Evolutionary conservation across 2,888 invertebrate genomes (phyloP).

Genomic region (Catocala fraxini): DNA sequence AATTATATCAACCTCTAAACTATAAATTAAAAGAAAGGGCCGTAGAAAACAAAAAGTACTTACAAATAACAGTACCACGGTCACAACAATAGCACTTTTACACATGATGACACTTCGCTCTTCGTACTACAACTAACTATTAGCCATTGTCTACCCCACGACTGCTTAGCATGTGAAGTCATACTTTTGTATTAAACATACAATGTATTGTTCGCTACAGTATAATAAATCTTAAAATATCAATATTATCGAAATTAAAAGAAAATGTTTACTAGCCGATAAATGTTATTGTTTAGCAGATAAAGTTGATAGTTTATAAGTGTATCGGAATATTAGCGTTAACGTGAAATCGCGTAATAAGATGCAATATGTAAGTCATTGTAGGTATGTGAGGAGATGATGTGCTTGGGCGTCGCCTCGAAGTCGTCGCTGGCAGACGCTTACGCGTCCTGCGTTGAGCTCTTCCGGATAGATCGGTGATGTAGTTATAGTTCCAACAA

Average conservation of each 20-base stretch:
- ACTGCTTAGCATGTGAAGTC: neutral
- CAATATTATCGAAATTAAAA: slow-evolving; percentile 12
- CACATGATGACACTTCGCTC: slow-evolving; percentile 52
- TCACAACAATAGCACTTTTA: slow-evolving; percentile 28
- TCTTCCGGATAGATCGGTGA: no score
- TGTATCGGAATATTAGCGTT: neutral
- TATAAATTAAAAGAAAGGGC: no score
- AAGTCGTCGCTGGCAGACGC: no score
- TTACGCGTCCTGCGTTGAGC: no score
- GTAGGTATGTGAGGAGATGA: no score
- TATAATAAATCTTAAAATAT: neutral
- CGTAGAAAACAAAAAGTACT: slow-evolving; percentile 35
- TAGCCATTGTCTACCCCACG: slow-evolving; percentile 49
- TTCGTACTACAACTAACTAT: slow-evolving; percentile 44
- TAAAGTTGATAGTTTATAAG: slow-evolving; percentile 9
- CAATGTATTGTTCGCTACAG: slow-evolving; percentile 17
- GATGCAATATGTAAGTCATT: no score
- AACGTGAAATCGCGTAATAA: no score
- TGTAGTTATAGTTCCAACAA: no score
- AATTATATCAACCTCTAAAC: no score
- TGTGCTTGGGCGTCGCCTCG: no score
- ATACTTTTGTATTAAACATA: slow-evolving; percentile 6
- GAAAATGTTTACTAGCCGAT: neutral
- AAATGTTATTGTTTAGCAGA: slow-evolving; percentile 1
- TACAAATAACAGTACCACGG: slow-evolving; percentile 42